Base-by-base conservation (phyloP, 2,797 vertebrate species). In the Coregonus suidteri region DNA sequence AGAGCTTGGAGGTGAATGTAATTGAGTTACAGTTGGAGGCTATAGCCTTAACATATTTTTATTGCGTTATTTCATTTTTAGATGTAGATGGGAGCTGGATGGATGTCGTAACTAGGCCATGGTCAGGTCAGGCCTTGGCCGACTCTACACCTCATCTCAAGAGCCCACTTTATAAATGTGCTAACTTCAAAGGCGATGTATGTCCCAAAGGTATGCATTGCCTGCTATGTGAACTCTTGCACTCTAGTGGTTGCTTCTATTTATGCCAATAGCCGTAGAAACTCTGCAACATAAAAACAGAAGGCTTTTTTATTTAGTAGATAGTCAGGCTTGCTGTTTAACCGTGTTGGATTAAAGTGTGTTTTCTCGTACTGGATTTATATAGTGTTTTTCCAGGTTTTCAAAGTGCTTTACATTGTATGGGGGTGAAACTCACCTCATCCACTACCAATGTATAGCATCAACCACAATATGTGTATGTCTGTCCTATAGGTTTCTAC, bases 401-500 rank as follows among this genome's bases (percentile, higher is more conserved):
- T 20, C 53, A 15, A 4, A 56, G 20, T 13, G 59, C 59, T 64
- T 25, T 64, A 25, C 3, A 64, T 64, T 64, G 41, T 13, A 47
- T 3, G 41, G 9, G 9, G 11, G 11, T 47, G 31, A 47, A 47
- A 47, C 41, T 47, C 9, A 47, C 41, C 41, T 47, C 41, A 47
- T 47, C 41, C 41, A 47, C 41, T 47, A 47, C 2, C 41, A 47
- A 47, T 47, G 1, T 47, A 47, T 47, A 47, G 41, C 41, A 47
- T 47, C 41, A 47, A 13, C 41, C 41, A 47, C 41, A 47, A 47
- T 68, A 31, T 68, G 34, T 68, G 31, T 53, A 20, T 71, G 70
- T 31, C 51, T 54, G 1, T 66, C 90, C 87, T n/a, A 73, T 83
- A 74, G 97, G 97, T 41, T 98, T 96, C 86, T 93, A 86, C 85